Percentiles rank a stretch among this genome's conserved stretches.
Conservation (phyloP, 2,113 vertebrate species). For the Probosciger aterrimus region DNA sequence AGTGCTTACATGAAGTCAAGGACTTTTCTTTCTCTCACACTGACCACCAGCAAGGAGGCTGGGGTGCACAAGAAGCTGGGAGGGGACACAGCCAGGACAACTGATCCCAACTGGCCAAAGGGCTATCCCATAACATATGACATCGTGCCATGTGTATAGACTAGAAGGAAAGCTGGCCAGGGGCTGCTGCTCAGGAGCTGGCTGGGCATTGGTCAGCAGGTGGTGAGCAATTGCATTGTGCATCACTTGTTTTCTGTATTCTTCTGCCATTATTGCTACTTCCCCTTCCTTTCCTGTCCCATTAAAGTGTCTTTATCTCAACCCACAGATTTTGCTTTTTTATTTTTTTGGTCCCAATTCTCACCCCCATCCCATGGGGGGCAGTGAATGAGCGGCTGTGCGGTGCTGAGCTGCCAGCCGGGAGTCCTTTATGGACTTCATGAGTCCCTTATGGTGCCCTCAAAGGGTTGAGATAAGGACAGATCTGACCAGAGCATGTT, state of each 20-base stretch:
- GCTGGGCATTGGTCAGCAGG: not conserved
- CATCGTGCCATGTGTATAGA: not conserved
- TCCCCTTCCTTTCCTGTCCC: not conserved
- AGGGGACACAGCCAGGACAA: not conserved
- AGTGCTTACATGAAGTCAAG: not conserved
- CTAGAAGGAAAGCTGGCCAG: not conserved
- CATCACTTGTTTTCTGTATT: not conserved
- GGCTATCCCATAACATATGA: not conserved
- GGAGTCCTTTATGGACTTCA: not conserved
- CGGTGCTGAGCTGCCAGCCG: not conserved
- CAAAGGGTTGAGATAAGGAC: not conserved
- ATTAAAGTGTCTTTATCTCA: not conserved
- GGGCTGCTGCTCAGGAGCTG: not conserved
- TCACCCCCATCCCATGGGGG: not conserved
- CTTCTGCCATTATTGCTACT: not conserved
- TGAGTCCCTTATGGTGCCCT: not conserved
- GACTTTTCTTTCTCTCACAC: not conserved
- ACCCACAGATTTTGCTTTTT: not conserved
- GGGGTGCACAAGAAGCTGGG: not conserved
- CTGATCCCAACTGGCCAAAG: not conserved
- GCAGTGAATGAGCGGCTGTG: fast-evolving
- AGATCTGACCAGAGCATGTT: not conserved
- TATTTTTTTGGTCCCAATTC: fast-evolving
- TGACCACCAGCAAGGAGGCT: not conserved
- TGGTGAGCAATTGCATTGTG: not conserved